Evolutionary conservation across 1,140 invertebrate genomes (phyloP).

Genomic region (Solenopsis fugax): DNA sequence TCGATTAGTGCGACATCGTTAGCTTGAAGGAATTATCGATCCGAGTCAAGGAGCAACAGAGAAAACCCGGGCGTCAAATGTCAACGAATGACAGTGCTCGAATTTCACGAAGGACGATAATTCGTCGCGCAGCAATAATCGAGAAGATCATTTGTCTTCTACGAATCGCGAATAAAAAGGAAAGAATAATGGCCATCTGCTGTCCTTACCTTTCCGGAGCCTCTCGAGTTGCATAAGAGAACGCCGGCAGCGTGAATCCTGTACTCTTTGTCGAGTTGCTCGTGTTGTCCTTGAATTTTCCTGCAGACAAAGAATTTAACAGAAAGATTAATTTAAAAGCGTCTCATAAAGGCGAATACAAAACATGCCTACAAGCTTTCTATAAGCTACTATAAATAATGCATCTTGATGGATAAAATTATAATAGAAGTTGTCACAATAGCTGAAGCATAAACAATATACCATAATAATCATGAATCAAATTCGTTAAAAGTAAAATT

Average conservation of each 20-base stretch:
- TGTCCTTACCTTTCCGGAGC: conserved; percentile 89
- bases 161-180: conserved; percentile 45
- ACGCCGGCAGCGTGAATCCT: conserved; percentile 90
- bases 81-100: conserved; percentile 1
- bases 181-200: conserved; percentile 63
- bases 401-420: neutral
- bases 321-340: conserved; percentile 25
- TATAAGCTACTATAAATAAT: neutral
- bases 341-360: neutral
- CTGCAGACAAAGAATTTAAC: conserved; percentile 82
- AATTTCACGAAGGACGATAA: conserved; percentile 63
- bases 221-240: conserved; percentile 89
- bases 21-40: conserved; percentile 40
- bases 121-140: conserved; percentile 65
- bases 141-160: conserved; percentile 70
- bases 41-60: conserved; percentile 54
- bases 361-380: neutral
- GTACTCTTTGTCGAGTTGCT: conserved; percentile 91
- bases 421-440: neutral
- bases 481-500: neutral
- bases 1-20: conserved; percentile 39
- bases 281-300: conserved; percentile 91
- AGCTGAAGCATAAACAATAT: neutral
- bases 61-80: conserved; percentile 47
- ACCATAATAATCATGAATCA: neutral